Evolutionary conservation across 2,888 invertebrate species (phyloP).

Genomic region (Orthosia cruda): DNA sequence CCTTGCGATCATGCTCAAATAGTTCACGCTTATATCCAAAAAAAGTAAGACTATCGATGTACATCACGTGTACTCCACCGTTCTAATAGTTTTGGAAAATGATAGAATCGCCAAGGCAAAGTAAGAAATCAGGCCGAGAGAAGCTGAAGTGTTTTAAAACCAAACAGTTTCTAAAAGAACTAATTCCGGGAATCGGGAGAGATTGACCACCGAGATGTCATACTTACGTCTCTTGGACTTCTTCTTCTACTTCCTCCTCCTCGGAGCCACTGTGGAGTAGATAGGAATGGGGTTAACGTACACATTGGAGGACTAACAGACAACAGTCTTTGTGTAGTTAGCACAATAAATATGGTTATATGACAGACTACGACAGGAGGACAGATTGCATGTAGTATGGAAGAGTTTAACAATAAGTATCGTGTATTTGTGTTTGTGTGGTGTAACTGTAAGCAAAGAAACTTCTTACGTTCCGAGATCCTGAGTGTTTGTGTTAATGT

Average conservation of each 20-base stretch:
- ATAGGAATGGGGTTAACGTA: constrained; percentile 69
- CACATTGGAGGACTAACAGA: constrained; percentile 55
- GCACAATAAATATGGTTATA: constrained; percentile 52
- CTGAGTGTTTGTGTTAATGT: constrained; percentile 32
- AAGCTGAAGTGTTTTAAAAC: constrained; percentile 87
- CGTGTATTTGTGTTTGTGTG: constrained; percentile 43
- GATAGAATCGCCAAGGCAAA: constrained; percentile 86
- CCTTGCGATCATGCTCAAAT: constrained; percentile 83
- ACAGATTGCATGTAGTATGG: constrained; percentile 49
- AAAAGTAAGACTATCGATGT: constrained; percentile 73
- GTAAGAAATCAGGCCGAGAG: constrained; percentile 84
- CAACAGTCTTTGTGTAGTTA: constrained; percentile 59
- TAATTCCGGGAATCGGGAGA: constrained; percentile 70
- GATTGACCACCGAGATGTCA: constrained; percentile 49
- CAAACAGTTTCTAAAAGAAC: constrained; percentile 84
- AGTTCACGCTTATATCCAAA: constrained; percentile 74
- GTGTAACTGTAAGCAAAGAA: constrained; percentile 52
- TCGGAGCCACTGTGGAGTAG: constrained; percentile 92
- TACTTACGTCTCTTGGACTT: constrained; percentile 95
- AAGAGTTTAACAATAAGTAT: constrained; percentile 38
- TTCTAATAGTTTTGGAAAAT: constrained; percentile 78
- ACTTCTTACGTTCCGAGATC: constrained; percentile 55
- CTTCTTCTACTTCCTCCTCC: constrained; percentile 95
- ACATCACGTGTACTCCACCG: constrained; percentile 64
- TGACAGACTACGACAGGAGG: constrained; percentile 42